Evolutionary conservation across 2,797 vertebrate genomes (phyloP).

Genomic region (Phyllotis vaccarum): DNA sequence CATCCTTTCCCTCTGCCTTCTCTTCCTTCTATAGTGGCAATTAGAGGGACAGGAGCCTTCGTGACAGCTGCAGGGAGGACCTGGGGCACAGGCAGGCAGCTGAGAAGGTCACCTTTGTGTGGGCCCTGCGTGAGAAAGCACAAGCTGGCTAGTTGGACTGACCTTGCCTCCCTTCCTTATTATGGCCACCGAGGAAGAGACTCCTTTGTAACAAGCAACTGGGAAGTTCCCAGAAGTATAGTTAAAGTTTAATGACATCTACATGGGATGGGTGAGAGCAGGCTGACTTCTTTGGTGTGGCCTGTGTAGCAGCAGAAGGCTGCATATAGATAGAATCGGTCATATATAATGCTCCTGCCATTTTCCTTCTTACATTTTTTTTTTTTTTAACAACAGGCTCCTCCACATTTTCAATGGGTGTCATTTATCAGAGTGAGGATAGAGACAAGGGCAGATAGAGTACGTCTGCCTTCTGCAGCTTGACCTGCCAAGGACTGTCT

Average conservation of each 20-base stretch:
- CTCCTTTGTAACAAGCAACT: conserved; percentile 22
- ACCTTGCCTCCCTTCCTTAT: background rate
- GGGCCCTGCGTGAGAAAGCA: background rate
- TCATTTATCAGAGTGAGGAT: background rate
- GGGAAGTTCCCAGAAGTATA: background rate
- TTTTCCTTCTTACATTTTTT: background rate
- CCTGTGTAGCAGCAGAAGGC: background rate
- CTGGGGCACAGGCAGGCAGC: background rate
- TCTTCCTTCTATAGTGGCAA: background rate
- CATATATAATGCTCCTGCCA: background rate
- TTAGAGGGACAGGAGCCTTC: background rate
- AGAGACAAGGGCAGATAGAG: background rate
- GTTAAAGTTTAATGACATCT: conserved; percentile 83
- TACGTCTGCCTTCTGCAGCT: background rate
- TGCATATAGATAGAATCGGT: background rate
- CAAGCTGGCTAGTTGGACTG: background rate
- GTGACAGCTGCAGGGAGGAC: background rate
- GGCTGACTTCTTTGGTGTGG: background rate
- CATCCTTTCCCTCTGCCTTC: background rate
- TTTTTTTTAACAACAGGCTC: background rate
- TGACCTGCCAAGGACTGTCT: background rate
- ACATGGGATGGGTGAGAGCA: background rate
- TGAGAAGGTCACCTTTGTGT: background rate
- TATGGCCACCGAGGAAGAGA: conserved; percentile 66
- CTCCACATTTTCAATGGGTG: background rate